Percentiles rank a stretch among this genome's conserved stretches.
Evolutionary conservation across 2,797 vertebrate species (phyloP).

Genomic region (Melanitta fusca): DNA sequence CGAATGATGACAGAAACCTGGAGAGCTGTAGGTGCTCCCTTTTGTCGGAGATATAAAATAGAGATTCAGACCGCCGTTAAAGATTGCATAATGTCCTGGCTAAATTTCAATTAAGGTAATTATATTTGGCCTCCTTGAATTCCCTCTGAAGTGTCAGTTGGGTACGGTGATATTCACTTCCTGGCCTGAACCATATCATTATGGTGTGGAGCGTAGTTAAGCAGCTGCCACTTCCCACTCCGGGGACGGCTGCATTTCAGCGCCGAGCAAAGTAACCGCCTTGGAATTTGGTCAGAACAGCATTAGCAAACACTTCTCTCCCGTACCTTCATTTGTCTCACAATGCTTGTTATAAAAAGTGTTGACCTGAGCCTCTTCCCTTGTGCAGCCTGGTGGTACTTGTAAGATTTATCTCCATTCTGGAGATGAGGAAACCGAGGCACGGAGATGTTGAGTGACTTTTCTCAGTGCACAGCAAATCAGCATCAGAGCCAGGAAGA

Average conservation of each 20-base stretch:
- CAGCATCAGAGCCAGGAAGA: neutral
- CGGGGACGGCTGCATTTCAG: neutral
- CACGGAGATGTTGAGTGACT: neutral
- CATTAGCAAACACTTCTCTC: neutral
- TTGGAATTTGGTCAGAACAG: neutral
- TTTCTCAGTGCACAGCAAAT: neutral
- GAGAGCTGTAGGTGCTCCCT: constrained; percentile 62
- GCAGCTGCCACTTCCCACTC: neutral
- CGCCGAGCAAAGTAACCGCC: neutral
- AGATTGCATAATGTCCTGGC: constrained; percentile 39
- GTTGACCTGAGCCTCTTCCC: neutral
- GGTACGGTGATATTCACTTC: neutral
- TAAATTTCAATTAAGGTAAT: constrained; percentile 1
- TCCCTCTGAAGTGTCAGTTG: neutral
- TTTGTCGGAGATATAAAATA: constrained; percentile 41
- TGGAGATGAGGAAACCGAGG: constrained; percentile 40
- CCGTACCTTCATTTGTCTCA: neutral
- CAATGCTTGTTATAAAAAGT: neutral
- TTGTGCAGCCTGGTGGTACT: neutral
- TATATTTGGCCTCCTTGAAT: constrained; percentile 28
- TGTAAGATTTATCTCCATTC: neutral
- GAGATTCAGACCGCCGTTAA: neutral
- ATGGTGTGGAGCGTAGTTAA: neutral
- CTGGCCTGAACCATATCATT: neutral
- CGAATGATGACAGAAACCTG: constrained; percentile 40